Percentiles rank a stretch among this genome's conserved stretches.
Conservation (phyloP, 2,113 vertebrate species). For the Salvelinus sp. region DNA sequence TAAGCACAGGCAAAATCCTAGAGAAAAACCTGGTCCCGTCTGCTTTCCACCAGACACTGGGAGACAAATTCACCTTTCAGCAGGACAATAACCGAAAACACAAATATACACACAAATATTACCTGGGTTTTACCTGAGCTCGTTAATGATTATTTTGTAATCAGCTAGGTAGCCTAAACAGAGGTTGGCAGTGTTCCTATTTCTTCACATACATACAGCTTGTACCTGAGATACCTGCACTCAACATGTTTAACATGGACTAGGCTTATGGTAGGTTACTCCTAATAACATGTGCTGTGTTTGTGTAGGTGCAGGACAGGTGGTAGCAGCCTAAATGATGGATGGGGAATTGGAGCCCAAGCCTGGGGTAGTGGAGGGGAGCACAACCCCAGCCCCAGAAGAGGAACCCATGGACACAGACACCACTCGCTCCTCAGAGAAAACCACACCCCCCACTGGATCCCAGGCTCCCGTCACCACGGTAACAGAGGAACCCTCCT, state of each 20-base stretch:
- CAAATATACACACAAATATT: too few relatives aligned
- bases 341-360: slow-evolving; percentile 81
- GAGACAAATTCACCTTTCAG: too few relatives aligned
- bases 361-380: slow-evolving; percentile 59
- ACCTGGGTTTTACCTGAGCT: background rate
- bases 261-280: background rate
- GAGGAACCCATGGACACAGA: slow-evolving; percentile 81
- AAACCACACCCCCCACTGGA: slow-evolving; percentile 45
- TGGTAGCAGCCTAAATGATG: slow-evolving; percentile 82
- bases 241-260: too few relatives aligned
- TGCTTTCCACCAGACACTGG: too few relatives aligned
- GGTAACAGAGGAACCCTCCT: slow-evolving; percentile 49
- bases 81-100: too few relatives aligned
- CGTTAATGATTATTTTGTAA: background rate
- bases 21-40: too few relatives aligned
- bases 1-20: too few relatives aligned
- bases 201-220: background rate
- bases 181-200: background rate
- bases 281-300: slow-evolving; percentile 33
- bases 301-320: slow-evolving; percentile 54
- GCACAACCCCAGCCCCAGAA: slow-evolving; percentile 25
- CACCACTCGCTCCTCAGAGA: slow-evolving; percentile 77
- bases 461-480: slow-evolving; percentile 63
- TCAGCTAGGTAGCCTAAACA: background rate
- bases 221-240: background rate